These are phyloP conservation scores for Lineus longissimus DNA, from an alignment of 1,140 invertebrate genomes.

Conservation along the genomic window DNA sequence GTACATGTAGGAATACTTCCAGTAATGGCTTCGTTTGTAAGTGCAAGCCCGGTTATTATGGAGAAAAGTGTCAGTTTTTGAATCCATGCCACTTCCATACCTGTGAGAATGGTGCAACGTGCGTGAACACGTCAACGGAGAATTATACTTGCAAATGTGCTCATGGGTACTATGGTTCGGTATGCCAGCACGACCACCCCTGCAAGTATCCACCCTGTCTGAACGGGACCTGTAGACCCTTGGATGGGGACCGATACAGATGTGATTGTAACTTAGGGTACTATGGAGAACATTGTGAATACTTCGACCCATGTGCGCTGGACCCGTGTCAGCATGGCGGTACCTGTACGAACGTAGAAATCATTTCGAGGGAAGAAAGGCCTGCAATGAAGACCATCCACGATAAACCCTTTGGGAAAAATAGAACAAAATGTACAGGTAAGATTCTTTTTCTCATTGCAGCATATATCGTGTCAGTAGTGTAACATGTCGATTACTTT, in stretches of 20 bases:
- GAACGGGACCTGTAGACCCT: constrained; percentile 6
- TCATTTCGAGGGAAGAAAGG: neutral
- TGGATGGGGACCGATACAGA: constrained; percentile 14
- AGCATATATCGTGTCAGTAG: too few species aligned
- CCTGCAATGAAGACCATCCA: too few species aligned
- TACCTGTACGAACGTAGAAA: constrained; percentile 21
- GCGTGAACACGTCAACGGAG: constrained; percentile 16
- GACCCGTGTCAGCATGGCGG: constrained; percentile 33
- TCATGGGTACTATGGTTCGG: constrained; percentile 26
- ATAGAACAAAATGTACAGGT: constrained; percentile 18
- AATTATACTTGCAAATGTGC: constrained; percentile 32
- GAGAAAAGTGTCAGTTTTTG: constrained; percentile 41
- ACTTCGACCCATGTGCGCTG: constrained; percentile 20
- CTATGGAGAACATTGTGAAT: constrained; percentile 18
- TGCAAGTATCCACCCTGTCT: constrained; percentile 29
- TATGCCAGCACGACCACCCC: constrained; percentile 27
- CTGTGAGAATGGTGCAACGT: constrained; percentile 33
- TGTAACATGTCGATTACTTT: too few species aligned
- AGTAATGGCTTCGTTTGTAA: constrained; percentile 37
- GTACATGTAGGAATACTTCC: constrained; percentile 23
- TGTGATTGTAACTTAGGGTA: constrained; percentile 24
- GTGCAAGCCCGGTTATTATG: constrained; percentile 45
- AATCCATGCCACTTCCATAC: constrained; percentile 41
- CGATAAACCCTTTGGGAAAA: too few species aligned
- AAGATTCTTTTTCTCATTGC: constrained; percentile 12